Percentiles rank a stretch among this genome's conserved stretches.
phyloP scores from a whole-genome alignment of 2,888 invertebrate species.

The Eristalis tenax region DNA sequence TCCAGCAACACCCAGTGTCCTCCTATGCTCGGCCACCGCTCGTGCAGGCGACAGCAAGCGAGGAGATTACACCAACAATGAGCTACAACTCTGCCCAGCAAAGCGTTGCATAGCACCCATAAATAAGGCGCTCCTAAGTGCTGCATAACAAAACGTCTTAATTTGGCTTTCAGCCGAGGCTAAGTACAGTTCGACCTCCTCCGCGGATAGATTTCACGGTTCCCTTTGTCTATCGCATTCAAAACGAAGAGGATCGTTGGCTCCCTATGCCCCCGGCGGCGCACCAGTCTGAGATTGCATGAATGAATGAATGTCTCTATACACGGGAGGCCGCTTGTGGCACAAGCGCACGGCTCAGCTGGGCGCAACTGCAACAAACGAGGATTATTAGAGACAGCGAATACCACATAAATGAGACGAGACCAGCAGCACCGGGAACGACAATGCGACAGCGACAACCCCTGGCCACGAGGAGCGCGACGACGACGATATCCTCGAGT shows the following conservation, averaged over 20 bases:
- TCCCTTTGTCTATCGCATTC: constrained; percentile 37
- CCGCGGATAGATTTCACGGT: constrained; percentile 27
- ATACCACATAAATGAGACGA: constrained; percentile 54
- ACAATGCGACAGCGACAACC: constrained; percentile 12
- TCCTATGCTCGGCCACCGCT: neutral
- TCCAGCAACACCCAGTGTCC: neutral
- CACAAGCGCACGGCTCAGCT: constrained; percentile 12
- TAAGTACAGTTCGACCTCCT: constrained; percentile 31
- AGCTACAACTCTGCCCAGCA: constrained; percentile 1
- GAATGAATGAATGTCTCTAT: constrained; percentile 67
- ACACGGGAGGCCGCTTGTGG: constrained; percentile 21
- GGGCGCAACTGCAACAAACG: constrained; percentile 48
- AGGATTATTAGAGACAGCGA: constrained; percentile 54
- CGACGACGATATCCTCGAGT: constrained; percentile 59
- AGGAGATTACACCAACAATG: constrained; percentile 6
- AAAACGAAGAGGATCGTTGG: constrained; percentile 6
- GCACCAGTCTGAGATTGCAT: constrained; percentile 26
- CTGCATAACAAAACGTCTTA: constrained; percentile 68
- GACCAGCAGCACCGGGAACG: constrained; percentile 9
- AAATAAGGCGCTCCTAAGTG: constrained; percentile 49
- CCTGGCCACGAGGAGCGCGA: neutral
- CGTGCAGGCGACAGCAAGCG: neutral
- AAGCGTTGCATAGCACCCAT: constrained; percentile 24
- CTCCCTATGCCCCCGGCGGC: neutral
- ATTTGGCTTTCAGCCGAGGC: constrained; percentile 41